Evolutionary conservation across 2,888 invertebrate genomes (phyloP), one percentile per base, ranked within the genome.

Genomic region (Endomychus coccineus): DNA sequence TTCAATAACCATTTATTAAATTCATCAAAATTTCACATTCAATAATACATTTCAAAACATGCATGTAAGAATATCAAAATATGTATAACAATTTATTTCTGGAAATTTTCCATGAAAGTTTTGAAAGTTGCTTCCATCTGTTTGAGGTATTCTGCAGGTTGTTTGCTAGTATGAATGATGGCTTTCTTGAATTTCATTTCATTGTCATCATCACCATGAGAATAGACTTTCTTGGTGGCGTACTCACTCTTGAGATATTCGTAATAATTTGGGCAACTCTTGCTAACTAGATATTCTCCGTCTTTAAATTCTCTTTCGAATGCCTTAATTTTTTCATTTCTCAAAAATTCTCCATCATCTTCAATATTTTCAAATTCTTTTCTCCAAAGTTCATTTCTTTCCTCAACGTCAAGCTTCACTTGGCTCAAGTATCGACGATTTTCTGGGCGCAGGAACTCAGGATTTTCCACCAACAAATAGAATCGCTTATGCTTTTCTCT

Each of bases 231-330:
- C 29, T 36, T 36, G 16, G 16, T 36, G 21, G 3, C 9, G 16
- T 36, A 36, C 28, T 36, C 23, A 16, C 29, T 23, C 16, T 23
- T 36, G 13, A 36, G 15, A 17, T 36, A 36, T 29, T 24, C 11
- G 9, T 16, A 36, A 24, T 36, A 36, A 29, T 36, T 36, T 16
- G 36, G 36, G 17, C 16, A 36, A 24, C 30, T 19, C 24, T 16
- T 29, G 9, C 30, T 24, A 22, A 36, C 23, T n/a, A 17, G 6
- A 4, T 22, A n/a, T 15, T 29, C 12, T 7, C 28, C 36, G 6
- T 9, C 10, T 16, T 29, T 7, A 24, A 29, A 36, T 2, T 16
- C 29, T 7, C 7, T 3, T 11, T 25, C 25, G 7, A 19, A n/a
- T n/a, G n/a, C n/a, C n/a, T n/a, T n/a, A n/a, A n/a, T n/a, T n/a